A percentile compares a stretch with the other conserved stretches of the same genome.
These are phyloP conservation scores for Halisarca cf. caerulea DNA, from an alignment of 37 sponge, comb jelly and placozoan species.

Conservation along the genomic window DNA sequence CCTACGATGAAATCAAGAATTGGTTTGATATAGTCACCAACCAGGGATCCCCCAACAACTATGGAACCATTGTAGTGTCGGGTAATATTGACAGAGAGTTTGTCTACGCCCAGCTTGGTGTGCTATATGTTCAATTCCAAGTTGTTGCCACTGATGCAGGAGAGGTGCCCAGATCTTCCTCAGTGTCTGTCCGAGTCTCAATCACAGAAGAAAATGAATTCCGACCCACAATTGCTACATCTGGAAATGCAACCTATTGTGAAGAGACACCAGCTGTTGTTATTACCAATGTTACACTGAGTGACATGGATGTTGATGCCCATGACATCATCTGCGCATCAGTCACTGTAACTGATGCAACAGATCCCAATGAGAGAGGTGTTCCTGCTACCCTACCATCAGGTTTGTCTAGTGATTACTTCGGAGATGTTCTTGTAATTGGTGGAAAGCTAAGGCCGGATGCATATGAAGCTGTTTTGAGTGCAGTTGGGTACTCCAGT, in stretches of 20 bases:
- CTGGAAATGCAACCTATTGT: conserved; percentile 3
- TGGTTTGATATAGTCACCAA: conserved; percentile 4
- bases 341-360: conserved; percentile 46
- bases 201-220: conserved; percentile 74
- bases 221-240: conserved; percentile 31
- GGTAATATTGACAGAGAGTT: conserved; percentile 5
- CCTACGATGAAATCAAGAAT: neutral
- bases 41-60: conserved; percentile 2
- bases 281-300: conserved; percentile 37
- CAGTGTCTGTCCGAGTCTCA: conserved; percentile 37
- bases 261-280: conserved; percentile 46
- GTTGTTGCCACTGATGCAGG: conserved; percentile 66
- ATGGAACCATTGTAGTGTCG: conserved; percentile 14
- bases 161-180: conserved; percentile 10
- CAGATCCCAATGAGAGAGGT: conserved; percentile 17
- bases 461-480: conserved; percentile 31
- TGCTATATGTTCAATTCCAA: conserved; percentile 14
- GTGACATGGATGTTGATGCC: conserved; percentile 41
- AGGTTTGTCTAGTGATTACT: conserved; percentile 26
- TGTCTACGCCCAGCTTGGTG: neutral
- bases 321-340: conserved; percentile 52
- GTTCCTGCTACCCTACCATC: conserved; percentile 12
- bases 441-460: conserved; percentile 36
- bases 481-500: conserved; percentile 47
- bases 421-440: conserved; percentile 32